Percentiles rank a stretch among this genome's conserved stretches.
These are phyloP conservation scores for Periparus ater DNA, from an alignment of 2,797 vertebrate genomes.

Conservation along the genomic window DNA sequence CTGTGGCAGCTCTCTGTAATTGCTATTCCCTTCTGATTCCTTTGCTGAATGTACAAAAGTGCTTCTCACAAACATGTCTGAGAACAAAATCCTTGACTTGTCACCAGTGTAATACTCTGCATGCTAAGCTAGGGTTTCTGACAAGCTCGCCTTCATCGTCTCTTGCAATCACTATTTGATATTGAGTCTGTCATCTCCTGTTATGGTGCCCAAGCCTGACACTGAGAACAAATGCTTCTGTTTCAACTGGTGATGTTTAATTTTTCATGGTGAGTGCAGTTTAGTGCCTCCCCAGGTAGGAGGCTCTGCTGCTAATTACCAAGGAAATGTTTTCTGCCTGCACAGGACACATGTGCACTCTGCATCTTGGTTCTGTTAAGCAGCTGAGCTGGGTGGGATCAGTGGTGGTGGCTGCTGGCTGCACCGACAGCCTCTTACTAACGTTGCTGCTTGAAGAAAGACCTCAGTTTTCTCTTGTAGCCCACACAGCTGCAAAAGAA, in stretches of 20 bases:
- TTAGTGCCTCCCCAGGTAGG: conserved; percentile 54
- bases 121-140: conserved; percentile 7
- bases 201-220: not conserved
- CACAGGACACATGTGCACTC: not conserved
- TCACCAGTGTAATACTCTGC: conserved; percentile 22
- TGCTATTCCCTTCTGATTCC: conserved; percentile 66
- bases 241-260: conserved; percentile 49
- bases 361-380: not conserved
- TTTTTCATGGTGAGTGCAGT: conserved; percentile 67
- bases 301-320: conserved; percentile 57
- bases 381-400: not conserved
- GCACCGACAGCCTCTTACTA: not conserved
- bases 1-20: conserved; percentile 58
- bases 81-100: conserved; percentile 51
- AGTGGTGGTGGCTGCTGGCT: not conserved
- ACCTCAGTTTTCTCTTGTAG: not conserved
- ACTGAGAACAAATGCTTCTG: not conserved
- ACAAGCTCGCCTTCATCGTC: not conserved
- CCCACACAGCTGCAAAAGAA: not conserved
- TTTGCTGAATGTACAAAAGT: conserved; percentile 48
- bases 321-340: conserved; percentile 14
- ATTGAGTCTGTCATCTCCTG: not conserved
- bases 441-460: not conserved
- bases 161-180: not conserved
- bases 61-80: conserved; percentile 56